A percentile compares a stretch with the other conserved stretches of the same genome.
These are phyloP conservation scores for Tyria jacobaeae DNA, from an alignment of 2,888 invertebrate species.

Conservation along the genomic window DNA sequence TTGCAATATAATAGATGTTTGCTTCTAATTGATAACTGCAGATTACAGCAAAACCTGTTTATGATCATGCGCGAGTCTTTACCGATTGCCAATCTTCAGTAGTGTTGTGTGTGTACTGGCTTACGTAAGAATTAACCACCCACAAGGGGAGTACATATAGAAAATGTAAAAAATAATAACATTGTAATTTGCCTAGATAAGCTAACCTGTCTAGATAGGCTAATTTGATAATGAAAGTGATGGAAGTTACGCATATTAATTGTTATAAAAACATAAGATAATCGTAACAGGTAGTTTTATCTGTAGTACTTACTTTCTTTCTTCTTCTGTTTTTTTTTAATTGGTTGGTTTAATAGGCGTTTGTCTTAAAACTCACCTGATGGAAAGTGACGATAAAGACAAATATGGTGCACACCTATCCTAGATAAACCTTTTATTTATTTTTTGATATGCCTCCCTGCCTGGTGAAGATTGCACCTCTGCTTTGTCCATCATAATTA, in stretches of 20 bases:
- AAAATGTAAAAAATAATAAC: not conserved
- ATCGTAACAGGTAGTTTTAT: too few relatives aligned
- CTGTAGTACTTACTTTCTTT: too few relatives aligned
- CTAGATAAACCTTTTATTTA: too few relatives aligned
- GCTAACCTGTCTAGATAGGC: too few relatives aligned
- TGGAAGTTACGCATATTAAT: not conserved
- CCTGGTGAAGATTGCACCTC: too few relatives aligned
- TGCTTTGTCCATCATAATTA: too few relatives aligned
- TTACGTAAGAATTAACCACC: not conserved
- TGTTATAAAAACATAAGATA: not conserved
- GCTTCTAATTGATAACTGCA: not conserved
- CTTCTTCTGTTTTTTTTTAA: too few relatives aligned
- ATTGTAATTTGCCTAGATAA: not conserved
- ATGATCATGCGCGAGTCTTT: not conserved
- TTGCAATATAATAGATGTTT: not conserved
- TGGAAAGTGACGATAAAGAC: too few relatives aligned
- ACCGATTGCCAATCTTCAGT: constrained; percentile 1
- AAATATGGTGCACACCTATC: too few relatives aligned
- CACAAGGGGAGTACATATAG: not conserved
- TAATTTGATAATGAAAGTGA: not conserved
- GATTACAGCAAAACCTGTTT: constrained; percentile 6
- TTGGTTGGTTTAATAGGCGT: too few relatives aligned
- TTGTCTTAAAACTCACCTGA: too few relatives aligned
- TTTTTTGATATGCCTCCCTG: too few relatives aligned
- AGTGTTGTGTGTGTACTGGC: not conserved